A percentile compares a stretch with the other conserved stretches of the same genome.
Conservation (phyloP, 2,888 invertebrate genomes). For the Lottia gigantea region DNA sequence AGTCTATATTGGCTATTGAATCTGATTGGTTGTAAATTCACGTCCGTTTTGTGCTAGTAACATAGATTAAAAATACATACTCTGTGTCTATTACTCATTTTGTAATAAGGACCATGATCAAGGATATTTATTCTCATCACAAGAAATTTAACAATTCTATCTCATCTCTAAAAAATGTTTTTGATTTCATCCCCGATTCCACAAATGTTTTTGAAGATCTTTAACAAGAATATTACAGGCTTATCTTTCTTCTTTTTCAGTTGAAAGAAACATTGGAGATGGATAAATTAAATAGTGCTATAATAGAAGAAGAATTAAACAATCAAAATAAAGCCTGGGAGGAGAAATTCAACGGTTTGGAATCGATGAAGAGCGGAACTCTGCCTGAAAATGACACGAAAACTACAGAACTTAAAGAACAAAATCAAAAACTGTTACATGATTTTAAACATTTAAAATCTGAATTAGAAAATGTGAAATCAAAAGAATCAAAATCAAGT, state of each 20-base stretch:
- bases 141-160: no score
- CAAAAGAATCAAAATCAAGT: background rate
- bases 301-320: slow-evolving; percentile 38
- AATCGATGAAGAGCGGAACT: background rate
- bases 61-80: no score
- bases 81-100: no score
- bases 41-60: no score
- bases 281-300: slow-evolving; percentile 27
- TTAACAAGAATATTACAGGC: no score
- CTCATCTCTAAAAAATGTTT: no score
- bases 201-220: no score
- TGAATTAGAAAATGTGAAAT: background rate
- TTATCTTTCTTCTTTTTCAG: slow-evolving; percentile 16
- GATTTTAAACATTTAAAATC: slow-evolving; percentile 26
- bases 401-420: slow-evolving; percentile 19
- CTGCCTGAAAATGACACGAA: background rate
- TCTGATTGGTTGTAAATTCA: no score
- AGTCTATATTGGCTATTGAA: no score
- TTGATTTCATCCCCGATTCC: no score
- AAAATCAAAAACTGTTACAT: slow-evolving; percentile 33
- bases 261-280: slow-evolving; percentile 23
- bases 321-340: slow-evolving; percentile 35
- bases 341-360: background rate
- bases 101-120: no score
- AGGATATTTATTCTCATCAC: no score